Percentiles rank a stretch among this genome's conserved stretches.
Evolutionary conservation across 2,888 invertebrate genomes (phyloP).

Genomic region (Lasioglossum villosulum): DNA sequence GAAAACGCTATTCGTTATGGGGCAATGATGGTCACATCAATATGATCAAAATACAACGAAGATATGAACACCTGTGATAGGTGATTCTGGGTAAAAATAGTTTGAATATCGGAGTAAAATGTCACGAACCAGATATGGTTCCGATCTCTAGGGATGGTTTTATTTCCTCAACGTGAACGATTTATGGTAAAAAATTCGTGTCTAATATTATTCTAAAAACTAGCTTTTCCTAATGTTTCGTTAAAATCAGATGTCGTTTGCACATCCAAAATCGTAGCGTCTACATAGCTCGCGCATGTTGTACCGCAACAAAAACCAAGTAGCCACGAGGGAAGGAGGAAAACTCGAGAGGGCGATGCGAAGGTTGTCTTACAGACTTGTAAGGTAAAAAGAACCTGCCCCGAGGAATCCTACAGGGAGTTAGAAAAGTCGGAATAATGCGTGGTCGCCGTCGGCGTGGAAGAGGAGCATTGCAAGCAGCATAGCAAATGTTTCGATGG

Average conservation of each 20-base stretch:
- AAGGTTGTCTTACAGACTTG: neutral
- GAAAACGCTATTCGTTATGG: neutral
- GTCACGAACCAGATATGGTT: too few species aligned
- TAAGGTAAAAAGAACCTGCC: constrained; percentile 4
- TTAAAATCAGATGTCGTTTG: too few species aligned
- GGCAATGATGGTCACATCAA: neutral
- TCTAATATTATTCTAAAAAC: too few species aligned
- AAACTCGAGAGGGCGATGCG: neutral
- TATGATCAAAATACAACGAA: neutral
- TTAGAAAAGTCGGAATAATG: constrained; percentile 10
- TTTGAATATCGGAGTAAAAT: too few species aligned
- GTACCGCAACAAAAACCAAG: neutral
- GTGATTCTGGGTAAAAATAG: too few species aligned
- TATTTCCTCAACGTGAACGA: too few species aligned
- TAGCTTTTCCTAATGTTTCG: too few species aligned
- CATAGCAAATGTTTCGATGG: constrained; percentile 17
- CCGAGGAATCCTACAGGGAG: neutral
- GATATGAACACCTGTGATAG: too few species aligned
- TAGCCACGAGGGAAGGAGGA: neutral
- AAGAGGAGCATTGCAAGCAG: neutral
- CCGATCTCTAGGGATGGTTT: too few species aligned
- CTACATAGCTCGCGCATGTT: neutral
- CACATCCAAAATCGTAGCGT: too few species aligned
- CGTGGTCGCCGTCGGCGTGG: neutral
- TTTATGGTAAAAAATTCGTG: too few species aligned